phyloP scores from a whole-genome alignment of 1,140 invertebrate species.

The Heliconius melpomene region DNA sequence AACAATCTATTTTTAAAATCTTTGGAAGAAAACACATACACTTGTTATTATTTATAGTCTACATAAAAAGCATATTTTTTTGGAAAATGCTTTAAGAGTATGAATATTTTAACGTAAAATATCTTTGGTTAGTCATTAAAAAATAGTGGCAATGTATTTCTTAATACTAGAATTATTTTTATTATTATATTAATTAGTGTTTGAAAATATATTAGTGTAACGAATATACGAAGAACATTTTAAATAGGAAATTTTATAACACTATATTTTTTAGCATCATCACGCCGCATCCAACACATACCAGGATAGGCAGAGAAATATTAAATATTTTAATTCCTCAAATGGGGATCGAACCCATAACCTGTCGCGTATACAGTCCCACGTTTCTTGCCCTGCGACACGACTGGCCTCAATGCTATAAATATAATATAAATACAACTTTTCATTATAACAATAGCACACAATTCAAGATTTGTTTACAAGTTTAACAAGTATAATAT shows the following conservation, averaged over 20 bases:
- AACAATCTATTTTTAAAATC: conserved; percentile 1
- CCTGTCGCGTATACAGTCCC: too few species aligned
- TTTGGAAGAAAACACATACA: background rate
- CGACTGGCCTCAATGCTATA: too few species aligned
- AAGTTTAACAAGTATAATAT: background rate
- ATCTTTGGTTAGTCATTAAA: background rate
- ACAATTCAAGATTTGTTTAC: background rate
- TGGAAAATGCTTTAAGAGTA: background rate
- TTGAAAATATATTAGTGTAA: background rate
- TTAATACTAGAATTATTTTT: background rate
- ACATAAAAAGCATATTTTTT: background rate
- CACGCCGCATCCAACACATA: too few species aligned
- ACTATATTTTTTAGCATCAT: too few species aligned
- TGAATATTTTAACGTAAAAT: background rate
- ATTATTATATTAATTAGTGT: background rate
- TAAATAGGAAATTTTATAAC: background rate
- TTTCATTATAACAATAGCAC: background rate
- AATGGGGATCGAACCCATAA: too few species aligned
- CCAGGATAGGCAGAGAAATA: too few species aligned
- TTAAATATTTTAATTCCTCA: too few species aligned
- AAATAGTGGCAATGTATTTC: background rate
- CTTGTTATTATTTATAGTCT: background rate
- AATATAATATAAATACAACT: background rate
- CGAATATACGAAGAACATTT: background rate
- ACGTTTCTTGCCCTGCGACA: too few species aligned